Evolutionary conservation across 2,797 vertebrate species (phyloP).

Genomic region (Gobionotothen gibberifrons): DNA sequence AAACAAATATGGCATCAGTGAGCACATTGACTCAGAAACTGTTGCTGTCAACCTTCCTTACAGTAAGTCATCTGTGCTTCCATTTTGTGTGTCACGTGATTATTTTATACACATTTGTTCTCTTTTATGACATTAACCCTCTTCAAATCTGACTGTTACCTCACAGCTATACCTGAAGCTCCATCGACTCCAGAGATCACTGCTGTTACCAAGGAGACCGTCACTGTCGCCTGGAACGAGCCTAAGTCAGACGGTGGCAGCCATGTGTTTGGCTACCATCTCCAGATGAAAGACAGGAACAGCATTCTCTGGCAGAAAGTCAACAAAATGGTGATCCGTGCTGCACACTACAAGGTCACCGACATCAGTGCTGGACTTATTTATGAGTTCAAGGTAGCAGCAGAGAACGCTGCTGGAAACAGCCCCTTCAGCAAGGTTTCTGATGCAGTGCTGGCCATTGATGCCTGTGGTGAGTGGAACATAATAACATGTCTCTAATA

Average conservation of each 20-base stretch:
- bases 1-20: slow-evolving; percentile 97
- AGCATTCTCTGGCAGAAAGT: slow-evolving; percentile 97
- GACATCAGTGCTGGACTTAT: slow-evolving; percentile 93
- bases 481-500: not conserved
- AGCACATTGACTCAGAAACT: slow-evolving; percentile 91
- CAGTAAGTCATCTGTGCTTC: slow-evolving; percentile 85
- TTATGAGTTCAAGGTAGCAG: slow-evolving; percentile 97
- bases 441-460: slow-evolving; percentile 96
- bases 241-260: slow-evolving; percentile 95
- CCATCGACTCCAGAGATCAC: slow-evolving; percentile 93
- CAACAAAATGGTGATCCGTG: slow-evolving; percentile 94
- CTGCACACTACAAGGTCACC: slow-evolving; percentile 94
- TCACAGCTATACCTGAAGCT: slow-evolving; percentile 89
- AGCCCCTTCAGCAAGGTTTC: slow-evolving; percentile 93
- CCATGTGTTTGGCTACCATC: slow-evolving; percentile 92
- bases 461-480: slow-evolving; percentile 92
- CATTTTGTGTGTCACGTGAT: not conserved
- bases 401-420: slow-evolving; percentile 95
- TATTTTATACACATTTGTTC: not conserved
- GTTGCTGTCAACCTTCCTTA: slow-evolving; percentile 93
- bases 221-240: slow-evolving; percentile 94
- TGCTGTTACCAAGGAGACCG: slow-evolving; percentile 91
- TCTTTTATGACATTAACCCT: not conserved
- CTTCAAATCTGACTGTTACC: slow-evolving; percentile 31
- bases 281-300: slow-evolving; percentile 98